Evolutionary conservation across 2,888 invertebrate species (phyloP), one percentile per base, ranked within the genome.

Genomic region (Thymelicus acteon): DNA sequence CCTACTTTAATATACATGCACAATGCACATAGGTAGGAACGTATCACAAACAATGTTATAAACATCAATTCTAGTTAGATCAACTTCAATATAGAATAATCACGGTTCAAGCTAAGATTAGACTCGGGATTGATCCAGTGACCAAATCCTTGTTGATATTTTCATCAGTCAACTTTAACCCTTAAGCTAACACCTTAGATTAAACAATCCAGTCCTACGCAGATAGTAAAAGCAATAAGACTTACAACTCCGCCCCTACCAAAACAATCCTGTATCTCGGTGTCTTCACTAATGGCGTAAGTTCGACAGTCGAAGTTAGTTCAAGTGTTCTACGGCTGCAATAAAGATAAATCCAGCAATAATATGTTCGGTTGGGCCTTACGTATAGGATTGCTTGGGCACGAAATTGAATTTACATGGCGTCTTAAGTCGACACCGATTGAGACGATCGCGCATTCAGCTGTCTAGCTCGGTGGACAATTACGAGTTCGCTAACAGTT

Each of bases 271-370:
- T 89, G 92, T 93, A 89, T 92, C 90, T 92, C 90, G 88, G 93
- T 92, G 92, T 93, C 90, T 92, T 92, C 92, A 85, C 92, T 93
- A 93, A 93, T 93, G 92, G 93, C 90, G 85, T 83, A 93, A 93
- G 88, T 93, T 93, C 92, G 93, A 92, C 93, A 92, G 91, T 89
- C 92, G 91, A 93, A 92, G 89, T 93, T 92, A 92, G 89, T 92
- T 92, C 85, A 90, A 92, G 91, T 92, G 92, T 89, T 93, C 90
- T 90, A 92, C 90, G 86, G 88, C 88, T 87, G 92, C 93, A 92
- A 93, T 93, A 93, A 93, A 93, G 91, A 93, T 93, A 93, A 93
- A 93, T 93, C 93, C 93, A 90, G 90, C 91, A 91, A 93, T 93
- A 93, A 93, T 91, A 93, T 91, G 92, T 92, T 89, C 89, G 86